These are phyloP conservation scores for Phaonia tiefii DNA, from an alignment of 2,888 invertebrate genomes.

Conservation along the genomic window DNA sequence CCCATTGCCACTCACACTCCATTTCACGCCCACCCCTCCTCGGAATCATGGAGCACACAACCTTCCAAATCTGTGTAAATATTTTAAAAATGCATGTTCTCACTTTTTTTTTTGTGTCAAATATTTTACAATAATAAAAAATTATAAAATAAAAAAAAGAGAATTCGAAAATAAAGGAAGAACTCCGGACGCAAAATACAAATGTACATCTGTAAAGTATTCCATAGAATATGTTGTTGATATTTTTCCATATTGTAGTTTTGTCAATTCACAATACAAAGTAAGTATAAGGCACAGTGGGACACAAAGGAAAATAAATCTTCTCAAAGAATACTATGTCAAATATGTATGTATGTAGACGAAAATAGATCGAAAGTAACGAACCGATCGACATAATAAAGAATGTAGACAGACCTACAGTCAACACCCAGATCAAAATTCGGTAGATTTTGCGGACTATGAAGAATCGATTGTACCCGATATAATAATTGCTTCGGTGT, in stretches of 20 bases:
- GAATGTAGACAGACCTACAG: too few species aligned
- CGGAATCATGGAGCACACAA: conserved; percentile 1
- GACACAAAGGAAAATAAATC: too few species aligned
- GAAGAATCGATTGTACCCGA: too few species aligned
- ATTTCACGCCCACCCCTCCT: conserved; percentile 4
- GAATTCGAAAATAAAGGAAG: conserved; percentile 14
- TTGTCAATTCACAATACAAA: conserved; percentile 1
- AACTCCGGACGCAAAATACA: conserved; percentile 21
- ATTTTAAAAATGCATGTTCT: conserved; percentile 61
- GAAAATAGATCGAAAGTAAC: too few species aligned
- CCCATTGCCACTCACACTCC: not conserved
- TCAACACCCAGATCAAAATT: too few species aligned
- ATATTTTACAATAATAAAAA: conserved; percentile 43
- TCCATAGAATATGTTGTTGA: conserved; percentile 7
- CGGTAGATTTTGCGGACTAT: too few species aligned
- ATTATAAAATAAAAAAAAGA: not conserved
- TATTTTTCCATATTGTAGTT: conserved; percentile 18
- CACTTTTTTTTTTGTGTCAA: conserved; percentile 50
- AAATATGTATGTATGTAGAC: too few species aligned
- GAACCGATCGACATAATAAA: too few species aligned
- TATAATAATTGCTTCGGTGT: too few species aligned
- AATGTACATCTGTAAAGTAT: conserved; percentile 9
- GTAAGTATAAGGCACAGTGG: conserved; percentile 17
- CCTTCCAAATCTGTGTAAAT: conserved; percentile 30
- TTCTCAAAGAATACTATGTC: too few species aligned